These are phyloP conservation scores for Potamilus streckersoni DNA, from an alignment of 1,140 invertebrate genomes.

Conservation along the genomic window DNA sequence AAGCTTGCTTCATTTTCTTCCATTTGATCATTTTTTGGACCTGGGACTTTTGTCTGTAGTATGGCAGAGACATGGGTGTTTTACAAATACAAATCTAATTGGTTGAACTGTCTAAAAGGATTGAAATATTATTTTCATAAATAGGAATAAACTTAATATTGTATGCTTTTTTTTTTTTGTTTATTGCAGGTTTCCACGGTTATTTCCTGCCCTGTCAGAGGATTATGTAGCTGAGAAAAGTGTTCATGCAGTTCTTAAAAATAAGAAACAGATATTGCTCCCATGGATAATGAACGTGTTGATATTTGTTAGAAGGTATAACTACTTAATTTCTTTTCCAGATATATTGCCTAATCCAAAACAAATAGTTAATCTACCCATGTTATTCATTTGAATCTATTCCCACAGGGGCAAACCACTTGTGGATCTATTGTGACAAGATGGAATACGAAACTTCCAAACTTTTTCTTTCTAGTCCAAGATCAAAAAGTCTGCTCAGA, in stretches of 20 bases:
- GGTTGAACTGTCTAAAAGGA: neutral
- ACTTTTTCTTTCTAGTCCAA: too few species aligned
- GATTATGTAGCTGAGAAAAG: slow-evolving; percentile 35
- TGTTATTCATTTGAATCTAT: neutral
- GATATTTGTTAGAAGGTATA: slow-evolving; percentile 34
- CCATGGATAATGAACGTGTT: slow-evolving; percentile 31
- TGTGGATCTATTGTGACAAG: too few species aligned
- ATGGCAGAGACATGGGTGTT: neutral
- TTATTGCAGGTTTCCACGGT: slow-evolving; percentile 35
- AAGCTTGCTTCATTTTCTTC: too few species aligned
- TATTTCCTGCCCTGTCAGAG: slow-evolving; percentile 40
- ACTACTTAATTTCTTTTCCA: neutral
- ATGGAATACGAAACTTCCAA: too few species aligned
- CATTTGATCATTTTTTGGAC: neutral
- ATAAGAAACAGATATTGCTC: slow-evolving; percentile 29
- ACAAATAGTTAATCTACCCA: neutral
- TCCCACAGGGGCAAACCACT: too few species aligned
- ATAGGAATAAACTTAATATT: neutral
- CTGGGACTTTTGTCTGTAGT: neutral
- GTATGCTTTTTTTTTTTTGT: neutral
- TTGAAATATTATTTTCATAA: too few species aligned
- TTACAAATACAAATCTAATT: neutral
- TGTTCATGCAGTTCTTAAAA: slow-evolving; percentile 33
- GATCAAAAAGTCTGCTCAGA: too few species aligned
- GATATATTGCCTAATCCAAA: neutral